Evolutionary conservation across 1,140 invertebrate genomes (phyloP), one percentile per base, ranked within the genome.

Genomic region (Globodera rostochiensis): DNA sequence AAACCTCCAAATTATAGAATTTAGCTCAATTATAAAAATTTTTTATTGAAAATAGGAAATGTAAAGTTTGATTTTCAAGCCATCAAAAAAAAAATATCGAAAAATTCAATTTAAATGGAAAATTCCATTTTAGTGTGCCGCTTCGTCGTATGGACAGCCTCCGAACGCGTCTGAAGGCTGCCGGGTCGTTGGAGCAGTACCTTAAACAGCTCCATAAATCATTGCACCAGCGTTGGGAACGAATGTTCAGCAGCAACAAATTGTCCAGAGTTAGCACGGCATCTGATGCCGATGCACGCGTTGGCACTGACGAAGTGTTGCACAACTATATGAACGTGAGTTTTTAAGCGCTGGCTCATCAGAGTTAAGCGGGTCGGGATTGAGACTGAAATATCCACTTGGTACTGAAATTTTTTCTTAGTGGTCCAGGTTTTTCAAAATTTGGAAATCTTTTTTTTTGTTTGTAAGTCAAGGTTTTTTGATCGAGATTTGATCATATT

Each of bases 261-360:
- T 15, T 45, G 46, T 3, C 25, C n/a, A 11, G 5, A 19, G 9
- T 3, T 4, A 70, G 25, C 36, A 45, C 21, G 74, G 73, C 25
- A 70, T 73, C 6, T 11, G 57, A 83, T 11, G 15, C 53, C 19
- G 77, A 83, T 60, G 60, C 57, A 74, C 9, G 60, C 49, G 15
- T 19, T 3, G 88, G 90, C 70, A 89, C 89, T 77, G 89, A 89
- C 78, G 96, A 98, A 90, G 95, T 95, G 2, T 91, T 96, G 0
- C 95, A 94, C 25, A 98, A 98, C 90, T 98, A 98, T 89, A 90
- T 98, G 82, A 96, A 86, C 79, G 83, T 85, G 66, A 70, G 83
- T 60, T 36, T 46, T 25, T 25, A 25, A 25, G 0, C 25, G 25
- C 25, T 25, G 25, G 25, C 25, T 25, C 25, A 0, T 25, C 1